Evolutionary conservation across 1,140 invertebrate species (phyloP).

Genomic region (Drosophila murphyi): DNA sequence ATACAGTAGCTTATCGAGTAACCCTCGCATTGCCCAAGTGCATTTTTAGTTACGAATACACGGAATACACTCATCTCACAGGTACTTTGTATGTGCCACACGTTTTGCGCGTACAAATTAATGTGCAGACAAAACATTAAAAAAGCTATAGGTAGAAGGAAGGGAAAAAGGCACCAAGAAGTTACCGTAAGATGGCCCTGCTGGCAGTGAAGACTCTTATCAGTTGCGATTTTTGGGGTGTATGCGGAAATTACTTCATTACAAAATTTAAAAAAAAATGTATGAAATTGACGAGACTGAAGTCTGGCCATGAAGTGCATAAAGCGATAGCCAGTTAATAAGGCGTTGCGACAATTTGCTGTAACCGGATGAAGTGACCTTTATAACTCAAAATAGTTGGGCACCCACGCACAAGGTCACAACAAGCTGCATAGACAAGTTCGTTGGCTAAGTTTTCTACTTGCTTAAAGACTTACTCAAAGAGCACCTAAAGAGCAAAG

Average conservation of each 20-base stretch:
- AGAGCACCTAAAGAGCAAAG: conserved; percentile 64
- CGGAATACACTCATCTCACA: conserved; percentile 25
- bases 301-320: conserved; percentile 5
- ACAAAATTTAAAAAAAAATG: conserved; percentile 19
- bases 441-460: conserved; percentile 65
- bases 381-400: conserved; percentile 22
- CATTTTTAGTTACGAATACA: conserved; percentile 54
- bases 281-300: conserved; percentile 4
- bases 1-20: conserved; percentile 1
- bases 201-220: conserved; percentile 14
- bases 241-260: conserved; percentile 76
- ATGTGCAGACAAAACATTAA: conserved; percentile 48
- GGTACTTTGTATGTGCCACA: conserved; percentile 73
- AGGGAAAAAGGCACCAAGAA: conserved; percentile 17
- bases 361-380: conserved; percentile 16
- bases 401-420: conserved; percentile 56
- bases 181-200: conserved; percentile 55
- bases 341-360: conserved; percentile 17
- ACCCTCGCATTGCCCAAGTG: conserved; percentile 19
- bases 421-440: conserved; percentile 44
- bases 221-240: conserved; percentile 28
- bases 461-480: not conserved
- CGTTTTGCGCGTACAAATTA: conserved; percentile 71
- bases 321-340: conserved; percentile 49
- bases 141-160: conserved; percentile 19